Base-by-base conservation (phyloP, 2,888 invertebrate genomes). In the Harpalus rufipes region DNA sequence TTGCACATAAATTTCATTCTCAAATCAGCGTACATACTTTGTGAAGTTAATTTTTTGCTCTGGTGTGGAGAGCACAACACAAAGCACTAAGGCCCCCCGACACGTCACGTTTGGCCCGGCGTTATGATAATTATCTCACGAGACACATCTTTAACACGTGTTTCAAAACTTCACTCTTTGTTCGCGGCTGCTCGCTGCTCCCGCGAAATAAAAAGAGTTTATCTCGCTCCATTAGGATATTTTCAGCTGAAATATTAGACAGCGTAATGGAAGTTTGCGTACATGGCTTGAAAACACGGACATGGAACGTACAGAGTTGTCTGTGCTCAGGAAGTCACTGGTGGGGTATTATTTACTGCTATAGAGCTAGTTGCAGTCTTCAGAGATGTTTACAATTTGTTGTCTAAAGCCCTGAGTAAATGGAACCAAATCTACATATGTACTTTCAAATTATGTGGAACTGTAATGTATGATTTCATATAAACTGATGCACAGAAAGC, bases 141-240 rank as follows among this genome's bases (percentile, higher is more conserved):
- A 84, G 84, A 84, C 76, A 61, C 78, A 84, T 84, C 84, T 84
- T 61, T 78, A 84, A 84, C 76, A 84, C 84, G 76, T 84, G 84
- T 63, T 84, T 78, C 16, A 74, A 83, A 84, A 76, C 78, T 84
- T 76, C 16, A 76, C 76, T 78, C 84, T 84, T 84, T 84, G 84
- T 84, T 58, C 41, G n/a, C 25, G 12, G 10, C 21, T 41, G 14
- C 90, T 89, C 89, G 88, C 78, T 88, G 87, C 86, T 90, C 90
- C 87, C 86, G 88, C 82, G 89, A 68, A 81, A 81, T 81, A 81
- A 68, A 81, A 81, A 81, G 81, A 68, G 44, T 61, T 61, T 61
- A 80, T 80, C 61, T 80, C 12, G 12, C 61, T 80, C 80, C 80
- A 80, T 80, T 80, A 80, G 80, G 80, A 80, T 61, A 59, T 80